Evolutionary conservation across 2,797 vertebrate species (phyloP), one percentile per base, ranked within the genome.

Genomic region (Synaphobranchus kaupii): DNA sequence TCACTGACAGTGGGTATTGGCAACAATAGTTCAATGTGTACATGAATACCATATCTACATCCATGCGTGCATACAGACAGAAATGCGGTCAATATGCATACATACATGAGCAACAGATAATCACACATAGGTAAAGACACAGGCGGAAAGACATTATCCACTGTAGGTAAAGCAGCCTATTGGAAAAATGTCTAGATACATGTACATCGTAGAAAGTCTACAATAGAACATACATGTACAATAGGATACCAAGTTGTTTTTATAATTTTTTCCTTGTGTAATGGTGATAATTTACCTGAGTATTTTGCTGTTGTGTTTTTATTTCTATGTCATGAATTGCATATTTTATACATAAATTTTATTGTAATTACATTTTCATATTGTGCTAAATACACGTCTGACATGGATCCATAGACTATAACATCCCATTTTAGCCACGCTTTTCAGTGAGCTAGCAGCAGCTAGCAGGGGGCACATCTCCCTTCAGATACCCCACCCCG

Each of bases 401-500:
- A 17, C 68, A 17, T 73, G 28, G 68, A 73, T 73, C 34, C 28
- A 20, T 20, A 12, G 10, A 15, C 6, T 73, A 68, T 58, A 2
- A 17, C 20, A 4, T 71, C 66, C 66, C 10, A 31, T 71, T 71
- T 15, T 44, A 76, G 73, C 31, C 73, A 76, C 5, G 17, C 3
- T 76, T 7, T 66, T n/a, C n/a, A 1, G 60, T 66, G 60, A 5
- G 22, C 60, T 90, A 81, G 92, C 93, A 90, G 92, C 68, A 73
- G n/a, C n/a, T n/a, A n/a, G n/a, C n/a, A 66, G 87, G n/a, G 68
- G 87, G 90, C 60, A 88, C 84, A 89, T 88, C 87, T 89, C 89
- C 90, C 90, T 89, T 86, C 90, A 91, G 92, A 93, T 91, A 87
- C 90, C 48, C 87, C 90, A 82, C 68, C 39, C 31, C 39, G 50